A percentile compares a stretch with the other conserved stretches of the same genome.
These are phyloP conservation scores for Apteryx mantelli DNA, from an alignment of 2,113 vertebrate genomes.

Conservation along the genomic window DNA sequence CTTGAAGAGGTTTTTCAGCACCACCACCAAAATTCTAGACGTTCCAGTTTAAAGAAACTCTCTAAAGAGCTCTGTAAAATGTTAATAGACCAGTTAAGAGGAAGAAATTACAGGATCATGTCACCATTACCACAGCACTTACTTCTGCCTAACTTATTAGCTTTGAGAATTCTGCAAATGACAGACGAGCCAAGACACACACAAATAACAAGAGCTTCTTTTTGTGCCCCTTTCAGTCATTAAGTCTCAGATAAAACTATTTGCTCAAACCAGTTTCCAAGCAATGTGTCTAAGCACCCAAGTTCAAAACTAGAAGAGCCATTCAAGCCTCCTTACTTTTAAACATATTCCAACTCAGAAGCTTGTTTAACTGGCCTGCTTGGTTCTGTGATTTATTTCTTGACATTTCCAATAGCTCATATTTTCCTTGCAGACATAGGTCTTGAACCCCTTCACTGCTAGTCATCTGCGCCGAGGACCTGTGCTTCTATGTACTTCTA, in stretches of 20 bases:
- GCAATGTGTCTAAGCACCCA: background rate
- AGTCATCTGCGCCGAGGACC: background rate
- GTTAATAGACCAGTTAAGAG: background rate
- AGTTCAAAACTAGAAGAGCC: background rate
- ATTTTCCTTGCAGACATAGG: background rate
- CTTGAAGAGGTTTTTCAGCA: background rate
- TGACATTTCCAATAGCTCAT: background rate
- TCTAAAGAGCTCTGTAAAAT: background rate
- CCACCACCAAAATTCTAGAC: background rate
- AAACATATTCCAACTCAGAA: background rate
- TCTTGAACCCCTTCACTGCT: background rate
- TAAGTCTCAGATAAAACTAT: background rate
- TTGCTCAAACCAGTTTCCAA: constrained; percentile 25
- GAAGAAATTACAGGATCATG: background rate
- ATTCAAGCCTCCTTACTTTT: background rate
- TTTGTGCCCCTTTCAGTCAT: background rate
- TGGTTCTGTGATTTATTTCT: background rate
- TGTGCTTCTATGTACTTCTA: background rate
- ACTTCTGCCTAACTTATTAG: background rate
- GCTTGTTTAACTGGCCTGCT: background rate
- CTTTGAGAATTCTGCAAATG: background rate
- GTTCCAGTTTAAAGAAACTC: background rate
- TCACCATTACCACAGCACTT: background rate
- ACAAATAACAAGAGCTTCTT: background rate
- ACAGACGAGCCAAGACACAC: background rate